Evolutionary conservation across 1,140 invertebrate genomes (phyloP), one percentile per base, ranked within the genome.

Genomic region (Proctacanthus coquilletti): DNA sequence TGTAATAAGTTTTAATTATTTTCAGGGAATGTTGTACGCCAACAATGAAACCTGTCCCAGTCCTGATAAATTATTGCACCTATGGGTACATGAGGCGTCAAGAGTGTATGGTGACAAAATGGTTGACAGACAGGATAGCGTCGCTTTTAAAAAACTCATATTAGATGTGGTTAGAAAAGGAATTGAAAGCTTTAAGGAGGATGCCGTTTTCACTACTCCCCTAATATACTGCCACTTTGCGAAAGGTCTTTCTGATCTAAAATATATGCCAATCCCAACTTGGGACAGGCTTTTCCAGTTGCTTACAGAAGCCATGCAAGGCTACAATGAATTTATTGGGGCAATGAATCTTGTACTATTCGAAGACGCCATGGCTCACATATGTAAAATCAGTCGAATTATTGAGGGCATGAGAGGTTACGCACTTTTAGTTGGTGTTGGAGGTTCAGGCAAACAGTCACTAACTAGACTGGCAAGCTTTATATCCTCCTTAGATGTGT

Each of bases 341-440:
- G 80, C 79, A 1, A 94, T 96, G 86, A 92, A 94, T 63, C 65
- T 97, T 5, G 91, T 97, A 5, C 68, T 97, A 3, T 97, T 97
- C 56, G 86, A 94, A 54, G 91, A 95, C 59, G 91, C 92, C 3
- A 89, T 95, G 77, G 70, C 74, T 42, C 88, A 94, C 53, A 75
- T 94, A 18, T 89, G 83, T 60, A 70, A 84, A 45, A 96, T 97
- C 39, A 94, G 87, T 63, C 72, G 92, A 40, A 94, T 97, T 42
- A 62, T 96, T 41, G 88, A 95, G 62, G 73, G 77, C 15, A 87
- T 89, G 1, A 66, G 88, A 45, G 91, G 91, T 17, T 93, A 95
- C 56, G 91, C 87, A 0, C 59, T 97, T 15, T 58, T 96, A 2
- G 81, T 95, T 25, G 91, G 92, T 25, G 89, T 95, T 3, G 91